Conservation (phyloP, 1,140 invertebrate species). For the Onthophagus taurus region DNA sequence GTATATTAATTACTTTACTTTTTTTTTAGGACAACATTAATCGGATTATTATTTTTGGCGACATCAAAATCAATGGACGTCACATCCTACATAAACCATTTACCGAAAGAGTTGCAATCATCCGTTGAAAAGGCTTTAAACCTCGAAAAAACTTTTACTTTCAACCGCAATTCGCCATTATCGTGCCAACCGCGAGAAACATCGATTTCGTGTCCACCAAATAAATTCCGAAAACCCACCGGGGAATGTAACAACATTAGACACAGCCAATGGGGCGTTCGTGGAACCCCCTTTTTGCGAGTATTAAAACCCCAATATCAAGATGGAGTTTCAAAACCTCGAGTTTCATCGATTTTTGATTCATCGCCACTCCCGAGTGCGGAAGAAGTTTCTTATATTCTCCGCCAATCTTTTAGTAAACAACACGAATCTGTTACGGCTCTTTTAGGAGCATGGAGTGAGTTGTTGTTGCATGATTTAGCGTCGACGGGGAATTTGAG, state of each 20-base stretch:
- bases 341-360: slow-evolving; percentile 43
- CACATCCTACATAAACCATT: slow-evolving; percentile 21
- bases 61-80: too few relatives aligned
- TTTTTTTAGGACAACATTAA: too few relatives aligned
- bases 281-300: slow-evolving; percentile 73
- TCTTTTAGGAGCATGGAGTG: slow-evolving; percentile 70
- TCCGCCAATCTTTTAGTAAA: slow-evolving; percentile 34
- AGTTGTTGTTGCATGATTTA: slow-evolving; percentile 69
- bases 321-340: slow-evolving; percentile 66
- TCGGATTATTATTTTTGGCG: too few relatives aligned
- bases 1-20: too few relatives aligned
- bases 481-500: slow-evolving; percentile 51
- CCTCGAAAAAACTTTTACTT: slow-evolving; percentile 16
- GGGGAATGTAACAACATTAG: slow-evolving; percentile 93
- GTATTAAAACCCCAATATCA: slow-evolving; percentile 70
- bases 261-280: slow-evolving; percentile 78
- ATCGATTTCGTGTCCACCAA: slow-evolving; percentile 54
- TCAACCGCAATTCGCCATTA: slow-evolving; percentile 8
- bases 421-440: slow-evolving; percentile 64
- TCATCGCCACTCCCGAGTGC: slow-evolving; percentile 44
- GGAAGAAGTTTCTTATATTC: slow-evolving; percentile 40
- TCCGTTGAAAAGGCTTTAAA: slow-evolving; percentile 23
- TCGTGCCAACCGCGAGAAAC: slow-evolving; percentile 8
- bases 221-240: slow-evolving; percentile 69
- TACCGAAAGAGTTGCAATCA: slow-evolving; percentile 26